Evolutionary conservation across 2,113 vertebrate genomes (phyloP).

Genomic region (Tyrannus savana): DNA sequence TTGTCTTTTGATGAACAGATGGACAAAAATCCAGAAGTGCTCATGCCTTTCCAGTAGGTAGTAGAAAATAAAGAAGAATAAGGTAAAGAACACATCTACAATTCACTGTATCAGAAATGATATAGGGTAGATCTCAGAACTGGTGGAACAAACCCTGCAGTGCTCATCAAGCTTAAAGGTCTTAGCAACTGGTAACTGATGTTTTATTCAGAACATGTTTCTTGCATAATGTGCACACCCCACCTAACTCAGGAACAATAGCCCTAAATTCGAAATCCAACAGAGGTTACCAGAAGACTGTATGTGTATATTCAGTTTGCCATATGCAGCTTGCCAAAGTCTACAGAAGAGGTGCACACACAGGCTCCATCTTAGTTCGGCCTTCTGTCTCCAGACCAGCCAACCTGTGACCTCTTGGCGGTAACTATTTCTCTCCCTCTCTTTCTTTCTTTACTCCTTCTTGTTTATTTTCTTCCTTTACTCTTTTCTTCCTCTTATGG

Average conservation of each 20-base stretch:
- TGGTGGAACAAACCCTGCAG: neutral
- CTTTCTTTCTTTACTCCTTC: neutral
- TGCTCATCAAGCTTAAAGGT: neutral
- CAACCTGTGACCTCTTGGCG: neutral
- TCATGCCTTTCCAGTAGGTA: neutral
- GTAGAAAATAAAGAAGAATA: neutral
- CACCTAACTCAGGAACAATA: neutral
- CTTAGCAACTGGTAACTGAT: neutral
- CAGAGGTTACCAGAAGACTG: neutral
- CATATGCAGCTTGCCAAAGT: neutral
- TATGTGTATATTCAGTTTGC: neutral
- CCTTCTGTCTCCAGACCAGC: neutral
- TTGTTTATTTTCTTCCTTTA: neutral
- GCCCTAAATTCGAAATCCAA: neutral
- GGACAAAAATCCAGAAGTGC: conserved; percentile 35
- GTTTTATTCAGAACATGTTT: neutral
- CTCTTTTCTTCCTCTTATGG: neutral
- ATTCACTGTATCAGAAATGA: neutral
- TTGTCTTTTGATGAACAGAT: conserved; percentile 37
- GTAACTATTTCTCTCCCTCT: neutral
- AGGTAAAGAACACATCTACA: neutral
- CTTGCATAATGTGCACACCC: neutral
- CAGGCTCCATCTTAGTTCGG: neutral
- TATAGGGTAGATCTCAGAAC: neutral
- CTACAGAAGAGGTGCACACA: neutral